phyloP scores from a whole-genome alignment of 2,888 invertebrate species.

The Schizaphis graminum region DNA sequence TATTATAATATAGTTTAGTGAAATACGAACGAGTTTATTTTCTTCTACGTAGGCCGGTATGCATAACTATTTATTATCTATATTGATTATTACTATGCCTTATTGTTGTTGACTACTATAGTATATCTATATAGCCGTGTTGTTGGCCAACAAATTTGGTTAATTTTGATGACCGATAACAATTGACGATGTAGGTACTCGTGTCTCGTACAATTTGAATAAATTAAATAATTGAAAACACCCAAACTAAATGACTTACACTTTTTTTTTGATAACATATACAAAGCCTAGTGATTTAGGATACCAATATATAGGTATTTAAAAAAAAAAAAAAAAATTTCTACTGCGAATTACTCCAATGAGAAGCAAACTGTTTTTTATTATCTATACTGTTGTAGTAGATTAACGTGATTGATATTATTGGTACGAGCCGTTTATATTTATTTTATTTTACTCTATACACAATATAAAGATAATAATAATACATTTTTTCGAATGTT shows the following conservation, averaged over 20 bases:
- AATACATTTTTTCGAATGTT: not conserved
- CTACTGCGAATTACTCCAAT: not conserved
- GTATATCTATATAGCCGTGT: no score
- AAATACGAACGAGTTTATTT: not conserved
- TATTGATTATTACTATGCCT: no score
- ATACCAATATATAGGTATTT: not conserved
- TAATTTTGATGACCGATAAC: no score
- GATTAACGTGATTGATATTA: not conserved
- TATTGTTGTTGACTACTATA: no score
- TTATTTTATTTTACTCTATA: not conserved
- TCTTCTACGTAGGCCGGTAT: not conserved
- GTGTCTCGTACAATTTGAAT: not conserved
- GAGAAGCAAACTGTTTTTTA: not conserved
- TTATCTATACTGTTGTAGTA: not conserved
- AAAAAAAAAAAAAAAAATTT: not conserved
- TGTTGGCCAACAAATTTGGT: no score
- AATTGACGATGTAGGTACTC: not conserved
- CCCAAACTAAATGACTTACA: not conserved
- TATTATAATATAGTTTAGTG: not conserved
- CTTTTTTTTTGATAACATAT: not conserved
- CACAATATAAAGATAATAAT: not conserved
- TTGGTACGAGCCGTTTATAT: not conserved
- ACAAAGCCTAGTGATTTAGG: not conserved
- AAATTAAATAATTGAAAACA: not conserved
- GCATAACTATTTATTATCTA: not conserved